Conservation (phyloP, 2,113 vertebrate species). For the Sinocyclocheilus maitianheensis region DNA sequence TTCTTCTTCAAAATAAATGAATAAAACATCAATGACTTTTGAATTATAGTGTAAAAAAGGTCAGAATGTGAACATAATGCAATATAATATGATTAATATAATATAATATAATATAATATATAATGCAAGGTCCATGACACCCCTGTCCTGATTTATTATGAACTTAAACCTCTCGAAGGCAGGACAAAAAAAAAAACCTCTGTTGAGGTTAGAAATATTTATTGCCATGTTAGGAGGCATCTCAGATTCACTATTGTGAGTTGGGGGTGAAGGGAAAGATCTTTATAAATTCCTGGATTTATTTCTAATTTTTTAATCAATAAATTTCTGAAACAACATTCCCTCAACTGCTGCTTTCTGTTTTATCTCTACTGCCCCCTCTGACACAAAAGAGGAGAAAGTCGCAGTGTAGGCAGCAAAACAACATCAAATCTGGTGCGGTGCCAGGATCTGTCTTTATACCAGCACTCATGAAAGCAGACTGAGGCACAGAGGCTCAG, state of each 20-base stretch:
- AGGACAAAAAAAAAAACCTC: no score
- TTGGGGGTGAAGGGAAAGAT: neutral
- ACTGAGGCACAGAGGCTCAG: conserved; percentile 33
- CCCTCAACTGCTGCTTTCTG: conserved; percentile 25
- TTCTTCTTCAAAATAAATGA: no score
- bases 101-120: no score
- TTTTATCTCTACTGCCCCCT: conserved; percentile 41
- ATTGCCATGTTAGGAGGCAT: neutral
- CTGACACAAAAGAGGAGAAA: conserved; percentile 36
- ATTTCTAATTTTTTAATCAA: conserved; percentile 42
- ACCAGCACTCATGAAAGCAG: conserved; percentile 16
- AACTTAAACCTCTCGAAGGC: neutral
- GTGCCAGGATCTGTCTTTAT: conserved; percentile 26
- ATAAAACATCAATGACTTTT: no score
- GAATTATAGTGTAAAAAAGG: neutral
- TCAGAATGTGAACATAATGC: neutral
- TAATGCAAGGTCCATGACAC: neutral
- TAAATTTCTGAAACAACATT: conserved; percentile 15
- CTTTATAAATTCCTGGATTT: conserved; percentile 18
- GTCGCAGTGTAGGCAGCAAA: conserved; percentile 34
- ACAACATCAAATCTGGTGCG: conserved; percentile 44
- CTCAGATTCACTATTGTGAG: neutral
- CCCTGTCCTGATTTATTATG: neutral
- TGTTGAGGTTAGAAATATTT: no score
- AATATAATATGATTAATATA: no score